Conservation (phyloP, 2,888 invertebrate species). For the Poecilus cupreus region DNA sequence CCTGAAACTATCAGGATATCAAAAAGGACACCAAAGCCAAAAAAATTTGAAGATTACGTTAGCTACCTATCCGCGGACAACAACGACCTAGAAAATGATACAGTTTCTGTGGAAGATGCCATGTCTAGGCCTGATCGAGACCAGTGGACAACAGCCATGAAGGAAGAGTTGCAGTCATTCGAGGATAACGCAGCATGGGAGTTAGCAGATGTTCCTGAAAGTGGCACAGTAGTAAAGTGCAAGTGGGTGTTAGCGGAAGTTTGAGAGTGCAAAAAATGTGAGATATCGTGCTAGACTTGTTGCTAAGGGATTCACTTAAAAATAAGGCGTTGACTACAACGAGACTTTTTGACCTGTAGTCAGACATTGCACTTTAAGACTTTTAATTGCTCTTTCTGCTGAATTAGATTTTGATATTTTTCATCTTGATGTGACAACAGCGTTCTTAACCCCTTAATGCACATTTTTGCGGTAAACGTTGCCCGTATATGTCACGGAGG, state of each 20-base stretch:
- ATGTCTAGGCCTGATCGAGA: conserved; percentile 63
- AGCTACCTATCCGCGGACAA: too few relatives aligned
- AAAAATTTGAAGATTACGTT: conserved; percentile 13
- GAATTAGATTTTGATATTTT: conserved; percentile 31
- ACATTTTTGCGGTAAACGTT: too few relatives aligned
- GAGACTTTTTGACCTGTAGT: conserved; percentile 59
- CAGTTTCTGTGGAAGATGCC: conserved; percentile 61
- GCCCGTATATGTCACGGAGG: too few relatives aligned
- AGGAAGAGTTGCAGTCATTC: conserved; percentile 65
- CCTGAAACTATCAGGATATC: too few relatives aligned
- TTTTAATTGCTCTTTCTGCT: conserved; percentile 54
- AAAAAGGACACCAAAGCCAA: too few relatives aligned
- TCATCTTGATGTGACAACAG: conserved; percentile 49
- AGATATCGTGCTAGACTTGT: conserved; percentile 60
- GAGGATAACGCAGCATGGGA: conserved; percentile 66
- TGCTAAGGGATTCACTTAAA: conserved; percentile 54
- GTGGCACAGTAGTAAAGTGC: conserved; percentile 63
- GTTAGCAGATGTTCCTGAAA: conserved; percentile 62
- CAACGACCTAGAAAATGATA: too few relatives aligned
- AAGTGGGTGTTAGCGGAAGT: conserved; percentile 67
- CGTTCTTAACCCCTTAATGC: too few relatives aligned
- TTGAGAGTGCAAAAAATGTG: conserved; percentile 61
- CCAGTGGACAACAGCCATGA: conserved; percentile 64
- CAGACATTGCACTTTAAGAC: conserved; percentile 48
- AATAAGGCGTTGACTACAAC: conserved; percentile 45